phyloP scores from a whole-genome alignment of 2,888 invertebrate genomes.

The Polydrusus pterygomalis region DNA sequence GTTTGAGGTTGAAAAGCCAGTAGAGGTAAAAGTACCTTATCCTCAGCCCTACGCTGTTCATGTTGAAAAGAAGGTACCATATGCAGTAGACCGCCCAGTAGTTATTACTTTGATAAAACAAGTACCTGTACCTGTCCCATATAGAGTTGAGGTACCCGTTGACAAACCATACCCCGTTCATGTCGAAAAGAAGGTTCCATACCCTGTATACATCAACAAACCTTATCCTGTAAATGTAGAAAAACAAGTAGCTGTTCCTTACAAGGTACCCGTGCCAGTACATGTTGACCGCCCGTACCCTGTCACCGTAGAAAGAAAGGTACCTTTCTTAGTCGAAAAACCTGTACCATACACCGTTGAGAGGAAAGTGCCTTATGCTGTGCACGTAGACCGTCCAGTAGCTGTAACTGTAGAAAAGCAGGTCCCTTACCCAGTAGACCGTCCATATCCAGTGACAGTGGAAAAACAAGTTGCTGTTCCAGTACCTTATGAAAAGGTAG shows the following conservation, averaged over 20 bases:
- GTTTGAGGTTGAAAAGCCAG: conserved; percentile 74
- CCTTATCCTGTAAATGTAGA: conserved; percentile 51
- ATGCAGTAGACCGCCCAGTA: conserved; percentile 76
- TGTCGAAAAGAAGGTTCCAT: conserved; percentile 51
- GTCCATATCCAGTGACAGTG: conserved; percentile 50
- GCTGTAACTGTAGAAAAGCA: conserved; percentile 48
- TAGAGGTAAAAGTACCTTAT: conserved; percentile 64
- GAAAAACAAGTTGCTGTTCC: conserved; percentile 50
- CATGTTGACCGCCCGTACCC: conserved; percentile 53
- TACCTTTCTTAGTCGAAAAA: conserved; percentile 44
- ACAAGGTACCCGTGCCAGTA: conserved; percentile 35
- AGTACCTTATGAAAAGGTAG: conserved; percentile 40
- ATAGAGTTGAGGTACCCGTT: conserved; percentile 54
- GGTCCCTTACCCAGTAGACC: conserved; percentile 47
- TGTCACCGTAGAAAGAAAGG: conserved; percentile 46
- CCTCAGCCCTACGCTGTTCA: conserved; percentile 74
- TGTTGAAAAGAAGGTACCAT: conserved; percentile 72
- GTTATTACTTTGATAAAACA: conserved; percentile 77
- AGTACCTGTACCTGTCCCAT: conserved; percentile 66
- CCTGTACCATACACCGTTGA: conserved; percentile 53
- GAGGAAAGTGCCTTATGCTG: conserved; percentile 51
- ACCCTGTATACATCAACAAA: conserved; percentile 53
- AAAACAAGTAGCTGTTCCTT: conserved; percentile 50
- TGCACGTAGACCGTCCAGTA: conserved; percentile 53
- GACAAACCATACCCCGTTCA: conserved; percentile 52